A percentile compares a stretch with the other conserved stretches of the same genome.
These are phyloP conservation scores for Nicator chloris DNA, from an alignment of 2,113 vertebrate species.

Conservation along the genomic window DNA sequence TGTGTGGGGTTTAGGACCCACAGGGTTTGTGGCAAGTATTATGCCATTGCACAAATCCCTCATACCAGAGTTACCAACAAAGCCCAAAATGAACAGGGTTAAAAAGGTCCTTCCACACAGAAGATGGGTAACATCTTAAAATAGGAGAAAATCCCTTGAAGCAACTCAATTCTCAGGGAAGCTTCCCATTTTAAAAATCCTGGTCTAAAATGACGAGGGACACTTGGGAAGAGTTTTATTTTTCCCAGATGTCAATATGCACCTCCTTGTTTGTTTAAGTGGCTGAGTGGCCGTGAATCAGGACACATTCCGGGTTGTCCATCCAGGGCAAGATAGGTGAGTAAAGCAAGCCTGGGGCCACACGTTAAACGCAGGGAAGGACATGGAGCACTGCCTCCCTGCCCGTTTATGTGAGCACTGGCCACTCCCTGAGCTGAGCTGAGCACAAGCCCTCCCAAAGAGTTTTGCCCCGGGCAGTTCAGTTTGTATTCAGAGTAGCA, in stretches of 20 bases:
- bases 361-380: neutral
- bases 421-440: neutral
- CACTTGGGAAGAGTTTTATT: neutral
- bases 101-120: neutral
- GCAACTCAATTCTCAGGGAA: neutral
- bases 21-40: neutral
- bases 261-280: neutral
- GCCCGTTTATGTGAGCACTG: neutral
- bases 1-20: neutral
- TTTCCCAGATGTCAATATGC: neutral
- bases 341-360: neutral
- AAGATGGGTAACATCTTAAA: neutral
- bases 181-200: neutral
- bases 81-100: neutral
- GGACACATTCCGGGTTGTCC: neutral
- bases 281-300: neutral
- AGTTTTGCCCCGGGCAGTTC: neutral
- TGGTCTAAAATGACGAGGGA: neutral
- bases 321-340: neutral
- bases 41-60: neutral
- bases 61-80: neutral
- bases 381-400: neutral
- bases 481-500: neutral
- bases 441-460: neutral
- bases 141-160: neutral